Percentiles rank a stretch among this genome's conserved stretches.
These are phyloP conservation scores for Mohoua ochrocephala DNA, from an alignment of 2,113 vertebrate genomes.

Conservation along the genomic window DNA sequence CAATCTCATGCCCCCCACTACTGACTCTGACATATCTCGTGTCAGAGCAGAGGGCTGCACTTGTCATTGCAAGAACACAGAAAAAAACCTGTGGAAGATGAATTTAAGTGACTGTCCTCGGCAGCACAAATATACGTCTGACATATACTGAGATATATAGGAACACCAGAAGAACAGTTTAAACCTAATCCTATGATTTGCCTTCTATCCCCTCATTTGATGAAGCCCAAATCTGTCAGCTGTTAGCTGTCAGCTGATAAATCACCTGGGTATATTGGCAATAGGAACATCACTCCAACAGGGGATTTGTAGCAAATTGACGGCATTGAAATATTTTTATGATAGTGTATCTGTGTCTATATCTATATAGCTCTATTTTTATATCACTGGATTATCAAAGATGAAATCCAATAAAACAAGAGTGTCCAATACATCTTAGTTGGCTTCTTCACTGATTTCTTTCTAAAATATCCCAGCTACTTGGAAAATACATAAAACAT, in stretches of 20 bases:
- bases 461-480: background rate
- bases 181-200: background rate
- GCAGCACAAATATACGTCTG: background rate
- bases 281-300: background rate
- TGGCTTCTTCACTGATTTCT: background rate
- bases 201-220: background rate
- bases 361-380: background rate
- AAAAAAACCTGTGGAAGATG: background rate
- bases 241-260: background rate
- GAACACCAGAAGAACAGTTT: background rate
- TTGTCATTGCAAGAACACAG: background rate
- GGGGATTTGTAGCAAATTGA: background rate
- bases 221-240: background rate
- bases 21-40: background rate
- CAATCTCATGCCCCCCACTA: background rate
- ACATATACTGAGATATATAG: background rate
- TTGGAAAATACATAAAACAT: background rate
- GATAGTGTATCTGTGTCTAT: background rate
- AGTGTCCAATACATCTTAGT: background rate
- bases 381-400: background rate
- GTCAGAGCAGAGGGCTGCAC: background rate
- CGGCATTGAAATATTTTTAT: background rate
- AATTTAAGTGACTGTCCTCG: background rate
- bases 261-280: background rate
- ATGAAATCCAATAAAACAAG: background rate